These are phyloP conservation scores for Geopemphigus sp. DNA, from an alignment of 1,140 invertebrate genomes.

Conservation along the genomic window DNA sequence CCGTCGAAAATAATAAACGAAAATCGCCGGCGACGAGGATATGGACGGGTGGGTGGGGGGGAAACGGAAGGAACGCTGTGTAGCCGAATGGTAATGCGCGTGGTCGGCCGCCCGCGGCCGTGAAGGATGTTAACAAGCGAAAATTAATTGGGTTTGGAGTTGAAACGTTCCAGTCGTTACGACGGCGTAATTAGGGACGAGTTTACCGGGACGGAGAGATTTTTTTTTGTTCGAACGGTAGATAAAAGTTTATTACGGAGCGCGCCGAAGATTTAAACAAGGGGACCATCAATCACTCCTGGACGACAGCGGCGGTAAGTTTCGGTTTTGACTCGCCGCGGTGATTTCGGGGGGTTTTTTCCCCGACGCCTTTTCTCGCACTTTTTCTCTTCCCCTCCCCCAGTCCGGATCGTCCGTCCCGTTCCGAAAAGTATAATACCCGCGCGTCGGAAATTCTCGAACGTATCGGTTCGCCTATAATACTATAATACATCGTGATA, in stretches of 20 bases:
- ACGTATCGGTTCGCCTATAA: slow-evolving; percentile 5
- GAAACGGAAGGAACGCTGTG: neutral
- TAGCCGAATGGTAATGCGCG: neutral
- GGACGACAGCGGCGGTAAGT: neutral
- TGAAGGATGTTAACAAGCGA: slow-evolving; percentile 34
- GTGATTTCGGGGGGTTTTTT: slow-evolving; percentile 27
- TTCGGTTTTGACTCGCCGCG: slow-evolving; percentile 33
- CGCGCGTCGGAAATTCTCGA: slow-evolving; percentile 25
- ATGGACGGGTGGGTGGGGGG: too few relatives aligned
- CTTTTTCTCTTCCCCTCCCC: neutral
- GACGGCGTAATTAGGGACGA: slow-evolving; percentile 37
- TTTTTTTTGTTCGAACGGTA: too few relatives aligned
- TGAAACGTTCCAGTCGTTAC: slow-evolving; percentile 42
- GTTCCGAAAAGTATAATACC: slow-evolving; percentile 6
- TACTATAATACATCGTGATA: slow-evolving; percentile 43
- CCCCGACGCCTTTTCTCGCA: slow-evolving; percentile 11
- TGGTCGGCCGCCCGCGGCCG: too few relatives aligned
- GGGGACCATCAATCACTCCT: slow-evolving; percentile 39
- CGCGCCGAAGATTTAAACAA: slow-evolving; percentile 20
- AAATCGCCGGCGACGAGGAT: too few relatives aligned
- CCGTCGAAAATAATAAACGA: slow-evolving; percentile 19
- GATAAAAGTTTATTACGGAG: slow-evolving; percentile 46
- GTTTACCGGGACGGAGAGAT: slow-evolving; percentile 22
- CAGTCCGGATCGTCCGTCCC: too few relatives aligned
- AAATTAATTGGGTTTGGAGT: slow-evolving; percentile 46